Conservation (phyloP, 2,888 invertebrate genomes). For the Andrena camellia region DNA sequence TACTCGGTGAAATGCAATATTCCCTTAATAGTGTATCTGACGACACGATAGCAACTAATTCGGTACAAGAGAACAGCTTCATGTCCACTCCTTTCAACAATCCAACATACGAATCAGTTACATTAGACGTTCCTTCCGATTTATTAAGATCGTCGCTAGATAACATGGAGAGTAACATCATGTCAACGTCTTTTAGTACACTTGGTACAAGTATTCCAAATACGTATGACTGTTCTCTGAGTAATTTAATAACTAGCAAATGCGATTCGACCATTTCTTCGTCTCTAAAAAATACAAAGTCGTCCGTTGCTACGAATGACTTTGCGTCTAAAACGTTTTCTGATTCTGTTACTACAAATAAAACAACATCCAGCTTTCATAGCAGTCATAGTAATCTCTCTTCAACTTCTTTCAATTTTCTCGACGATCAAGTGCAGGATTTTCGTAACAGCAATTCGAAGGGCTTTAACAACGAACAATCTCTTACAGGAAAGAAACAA, state of each 20-base stretch:
- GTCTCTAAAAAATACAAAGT: slow-evolving; percentile 38
- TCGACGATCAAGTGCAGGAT: slow-evolving; percentile 60
- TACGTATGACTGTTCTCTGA: slow-evolving; percentile 42
- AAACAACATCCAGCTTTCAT: slow-evolving; percentile 51
- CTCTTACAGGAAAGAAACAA: slow-evolving; percentile 67
- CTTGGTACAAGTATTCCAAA: slow-evolving; percentile 42
- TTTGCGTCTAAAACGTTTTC: slow-evolving; percentile 34
- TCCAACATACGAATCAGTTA: slow-evolving; percentile 69
- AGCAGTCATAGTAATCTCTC: slow-evolving; percentile 70
- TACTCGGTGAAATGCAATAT: slow-evolving; percentile 54
- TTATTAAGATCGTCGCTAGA: slow-evolving; percentile 66
- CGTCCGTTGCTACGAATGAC: slow-evolving; percentile 39
- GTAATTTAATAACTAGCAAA: slow-evolving; percentile 28
- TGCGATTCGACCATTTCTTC: slow-evolving; percentile 36
- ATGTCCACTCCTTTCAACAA: slow-evolving; percentile 75
- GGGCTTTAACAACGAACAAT: slow-evolving; percentile 48
- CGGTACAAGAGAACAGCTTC: slow-evolving; percentile 65
- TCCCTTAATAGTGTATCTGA: slow-evolving; percentile 42
- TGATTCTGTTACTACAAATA: slow-evolving; percentile 40
- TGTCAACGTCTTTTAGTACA: slow-evolving; percentile 80
- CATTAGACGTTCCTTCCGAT: slow-evolving; percentile 68
- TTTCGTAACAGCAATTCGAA: slow-evolving; percentile 56
- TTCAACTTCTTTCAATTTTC: slow-evolving; percentile 74
- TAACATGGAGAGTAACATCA: slow-evolving; percentile 75
- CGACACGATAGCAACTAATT: slow-evolving; percentile 37